A percentile compares a stretch with the other conserved stretches of the same genome.
These are phyloP conservation scores for Anguilla megastoma DNA, from an alignment of 2,797 vertebrate species.

Conservation along the genomic window DNA sequence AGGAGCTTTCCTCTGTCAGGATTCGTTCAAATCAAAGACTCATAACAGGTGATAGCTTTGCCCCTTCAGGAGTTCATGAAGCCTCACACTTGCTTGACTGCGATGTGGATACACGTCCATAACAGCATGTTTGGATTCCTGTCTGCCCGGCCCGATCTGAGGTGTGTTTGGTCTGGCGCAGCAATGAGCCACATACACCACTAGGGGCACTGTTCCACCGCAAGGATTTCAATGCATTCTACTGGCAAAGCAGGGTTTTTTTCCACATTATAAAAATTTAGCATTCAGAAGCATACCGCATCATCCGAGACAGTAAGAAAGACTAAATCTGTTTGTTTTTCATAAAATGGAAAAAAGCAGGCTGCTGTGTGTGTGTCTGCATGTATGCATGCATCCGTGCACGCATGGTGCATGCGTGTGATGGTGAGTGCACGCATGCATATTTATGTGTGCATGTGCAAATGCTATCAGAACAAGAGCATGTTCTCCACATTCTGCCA, in stretches of 20 bases:
- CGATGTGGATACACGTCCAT: neutral
- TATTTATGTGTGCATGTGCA: neutral
- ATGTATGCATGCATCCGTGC: neutral
- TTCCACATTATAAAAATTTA: neutral
- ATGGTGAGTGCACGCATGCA: neutral
- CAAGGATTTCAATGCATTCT: neutral
- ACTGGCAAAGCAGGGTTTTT: neutral
- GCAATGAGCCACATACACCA: neutral
- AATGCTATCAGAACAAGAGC: neutral
- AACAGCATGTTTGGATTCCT: neutral
- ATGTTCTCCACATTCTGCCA: neutral
- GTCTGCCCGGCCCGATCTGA: neutral
- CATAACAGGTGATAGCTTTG: neutral
- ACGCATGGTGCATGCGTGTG: neutral
- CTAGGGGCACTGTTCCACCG: constrained; percentile 5
- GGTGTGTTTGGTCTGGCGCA: neutral
- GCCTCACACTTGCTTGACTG: neutral
- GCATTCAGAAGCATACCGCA: neutral
- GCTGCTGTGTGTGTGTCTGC: neutral
- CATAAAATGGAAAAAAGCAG: neutral
- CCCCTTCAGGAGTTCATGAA: neutral
- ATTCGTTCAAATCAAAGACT: neutral
- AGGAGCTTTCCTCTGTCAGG: neutral
- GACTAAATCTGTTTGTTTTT: neutral
- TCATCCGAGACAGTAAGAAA: neutral